Evolutionary conservation across 1,140 invertebrate genomes (phyloP).

Genomic region (Dendrolimus kikuchii): DNA sequence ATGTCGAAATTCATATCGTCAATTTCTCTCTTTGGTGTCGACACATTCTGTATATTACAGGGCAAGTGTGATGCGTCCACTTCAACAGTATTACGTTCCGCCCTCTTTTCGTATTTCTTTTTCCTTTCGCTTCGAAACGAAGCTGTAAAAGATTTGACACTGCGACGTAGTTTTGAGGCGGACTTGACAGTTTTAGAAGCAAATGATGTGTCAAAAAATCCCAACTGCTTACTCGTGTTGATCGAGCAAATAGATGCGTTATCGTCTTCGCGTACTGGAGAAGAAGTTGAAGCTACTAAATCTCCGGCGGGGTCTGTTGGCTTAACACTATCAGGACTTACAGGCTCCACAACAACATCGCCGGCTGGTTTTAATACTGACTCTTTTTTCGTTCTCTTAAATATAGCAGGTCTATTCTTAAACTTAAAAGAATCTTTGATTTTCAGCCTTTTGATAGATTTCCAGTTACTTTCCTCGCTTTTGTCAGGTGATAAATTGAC

Average conservation of each 20-base stretch:
- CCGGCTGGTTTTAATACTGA: conserved; percentile 48
- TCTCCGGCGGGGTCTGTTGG: conserved; percentile 59
- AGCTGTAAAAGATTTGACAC: conserved; percentile 68
- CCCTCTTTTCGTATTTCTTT: conserved; percentile 66
- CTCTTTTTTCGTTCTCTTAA: conserved; percentile 64
- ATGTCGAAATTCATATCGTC: conserved; percentile 62
- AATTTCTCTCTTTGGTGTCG: conserved; percentile 53
- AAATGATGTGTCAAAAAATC: conserved; percentile 70
- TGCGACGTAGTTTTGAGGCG: conserved; percentile 60
- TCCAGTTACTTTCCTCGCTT: conserved; percentile 64
- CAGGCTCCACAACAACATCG: conserved; percentile 53
- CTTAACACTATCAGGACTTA: conserved; percentile 52
- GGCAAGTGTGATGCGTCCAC: conserved; percentile 49
- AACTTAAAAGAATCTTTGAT: conserved; percentile 71
- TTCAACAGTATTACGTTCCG: conserved; percentile 53
- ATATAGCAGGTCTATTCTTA: conserved; percentile 64
- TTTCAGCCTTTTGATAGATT: conserved; percentile 69
- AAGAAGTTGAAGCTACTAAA: conserved; percentile 61
- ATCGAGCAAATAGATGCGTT: conserved; percentile 65
- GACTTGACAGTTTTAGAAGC: conserved; percentile 66
- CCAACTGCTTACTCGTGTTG: conserved; percentile 66
- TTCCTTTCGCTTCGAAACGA: conserved; percentile 70
- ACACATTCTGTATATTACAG: conserved; percentile 44
- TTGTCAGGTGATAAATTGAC: conserved; percentile 55
- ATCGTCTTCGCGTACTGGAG: conserved; percentile 64